Conservation (phyloP, 2,888 invertebrate species). For the Meliscaeva auricollis region DNA sequence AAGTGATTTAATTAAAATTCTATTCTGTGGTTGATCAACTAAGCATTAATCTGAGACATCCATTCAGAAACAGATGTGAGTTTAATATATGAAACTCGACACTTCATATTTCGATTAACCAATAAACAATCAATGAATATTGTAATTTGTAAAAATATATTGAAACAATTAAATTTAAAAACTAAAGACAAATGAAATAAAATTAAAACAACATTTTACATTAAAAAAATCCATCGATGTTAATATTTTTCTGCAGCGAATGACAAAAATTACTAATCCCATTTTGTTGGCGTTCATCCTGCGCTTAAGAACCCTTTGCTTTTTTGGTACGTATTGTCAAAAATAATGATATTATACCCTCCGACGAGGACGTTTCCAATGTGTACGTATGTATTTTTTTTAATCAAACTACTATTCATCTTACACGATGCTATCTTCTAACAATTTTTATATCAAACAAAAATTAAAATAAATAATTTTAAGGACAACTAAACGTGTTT, state of each 20-base stretch:
- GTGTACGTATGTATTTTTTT: conserved; percentile 54
- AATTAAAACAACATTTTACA: conserved; percentile 67
- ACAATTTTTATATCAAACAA: conserved; percentile 35
- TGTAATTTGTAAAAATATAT: neutral
- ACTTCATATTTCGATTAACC: too few species aligned
- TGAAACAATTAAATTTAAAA: neutral
- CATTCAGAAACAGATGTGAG: too few species aligned
- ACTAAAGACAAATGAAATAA: neutral
- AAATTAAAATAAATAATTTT: conserved; percentile 34
- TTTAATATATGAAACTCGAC: too few species aligned
- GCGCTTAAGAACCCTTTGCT: conserved; percentile 52
- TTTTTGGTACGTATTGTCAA: conserved; percentile 71
- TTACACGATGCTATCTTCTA: conserved; percentile 54
- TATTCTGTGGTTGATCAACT: too few species aligned
- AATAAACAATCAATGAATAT: conserved; percentile 9
- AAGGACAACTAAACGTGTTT: conserved; percentile 71
- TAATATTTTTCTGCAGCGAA: conserved; percentile 56
- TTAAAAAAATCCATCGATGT: conserved; percentile 62
- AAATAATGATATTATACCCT: conserved; percentile 44
- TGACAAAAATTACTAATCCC: conserved; percentile 37
- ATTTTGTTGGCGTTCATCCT: conserved; percentile 61
- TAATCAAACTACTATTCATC: conserved; percentile 60
- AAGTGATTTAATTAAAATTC: too few species aligned
- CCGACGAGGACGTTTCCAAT: conserved; percentile 52
- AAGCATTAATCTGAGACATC: too few species aligned